Base-by-base conservation (phyloP, 2,797 vertebrate genomes). In the Bryconaethiops microstoma region DNA sequence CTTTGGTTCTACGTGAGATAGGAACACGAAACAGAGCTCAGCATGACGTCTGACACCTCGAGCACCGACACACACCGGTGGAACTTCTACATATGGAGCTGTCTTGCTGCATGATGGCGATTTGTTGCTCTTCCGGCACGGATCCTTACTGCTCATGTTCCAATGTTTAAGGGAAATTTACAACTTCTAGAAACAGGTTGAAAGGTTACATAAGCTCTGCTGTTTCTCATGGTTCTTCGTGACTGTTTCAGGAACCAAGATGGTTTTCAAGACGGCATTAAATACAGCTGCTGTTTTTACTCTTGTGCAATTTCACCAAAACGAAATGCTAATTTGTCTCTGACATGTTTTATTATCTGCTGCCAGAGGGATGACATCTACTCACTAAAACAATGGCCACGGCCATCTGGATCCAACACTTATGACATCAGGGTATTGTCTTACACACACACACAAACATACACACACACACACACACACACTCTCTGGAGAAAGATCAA, bases 391-490 rank as follows among this genome's bases (percentile, higher is more conserved):
- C 78, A 78, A 79, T 80, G 70, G 71, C 70, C 78, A 59, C 42
- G 42, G 65, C 70, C 83, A 84, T 80, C 85, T 84, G 85, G 78
- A 74, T 25, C 72, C 62, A 29, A 78, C 39, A 40, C 54, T 82
- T 69, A 83, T 82, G 86, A 87, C 82, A 87, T 85, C 84, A 84
- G 79, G 65, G 83, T 86, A 76, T 86, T 83, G 73, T 76, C 68
- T 88, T 87, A 83, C 82, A 81, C 82, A 85, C 89, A 89, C 87
- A 88, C 91, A 88, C 87, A 45, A 1, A 45, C 42, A 29, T 29
- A 29, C 3, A 29, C 35, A 35, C 4, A 35, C 35, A 35, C 4
- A 35, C 4, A 35, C 35, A 35, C 35, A 35, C 35, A 65, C 23
- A 45, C 54, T 59, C 72, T 57, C 35, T 4, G 52, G 8, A 68